Base-by-base conservation (phyloP, 2,888 invertebrate species). In the Caenorhabditis becei region DNA sequence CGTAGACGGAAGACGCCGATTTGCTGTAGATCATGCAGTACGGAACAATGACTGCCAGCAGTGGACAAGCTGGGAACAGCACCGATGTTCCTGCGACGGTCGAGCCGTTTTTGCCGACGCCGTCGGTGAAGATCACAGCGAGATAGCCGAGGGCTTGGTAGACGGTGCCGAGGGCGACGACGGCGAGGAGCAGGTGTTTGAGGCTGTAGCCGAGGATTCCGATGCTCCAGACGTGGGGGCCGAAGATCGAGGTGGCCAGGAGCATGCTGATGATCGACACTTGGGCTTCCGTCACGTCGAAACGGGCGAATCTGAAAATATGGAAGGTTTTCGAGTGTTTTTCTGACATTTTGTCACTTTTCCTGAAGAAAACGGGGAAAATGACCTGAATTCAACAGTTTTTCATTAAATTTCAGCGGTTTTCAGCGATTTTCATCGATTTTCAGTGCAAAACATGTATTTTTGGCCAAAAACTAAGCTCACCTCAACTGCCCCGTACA, bases 51-150 rank as follows among this genome's bases (percentile, higher is more conserved):
- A 96, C 96, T 92, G 96, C 93, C 78, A 95, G 94, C 91, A 97
- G 95, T 71, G 97, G 98, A 91, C 97, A 96, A 90, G 96, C 94
- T 62, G 99, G 99, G 28, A 97, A 97, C 90, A 99, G 93, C 87
- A 99, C 97, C 91, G 97, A 90, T 0, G 90, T 91, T 65, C 88
- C 90, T 1, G 85, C 84, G 2, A 87, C 84, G 47, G 97, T 96
- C 91, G 97, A 97, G 93, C 97, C 97, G 94, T 97, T 97, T 94
- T 97, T 97, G 92, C 97, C 97, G 92, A 95, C 95, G 93, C 98
- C 98, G 92, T 97, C 96, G 91, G 93, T 90, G 82, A 92, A 90
- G 82, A 93, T 92, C 56, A 92, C 86, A 28, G 80, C 72, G 35
- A 92, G 70, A 78, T 92, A 91, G 41, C 86, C 85, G 54, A 86